Evolutionary conservation across 2,113 vertebrate species (phyloP).

Genomic region (Uropsilus gracilis): DNA sequence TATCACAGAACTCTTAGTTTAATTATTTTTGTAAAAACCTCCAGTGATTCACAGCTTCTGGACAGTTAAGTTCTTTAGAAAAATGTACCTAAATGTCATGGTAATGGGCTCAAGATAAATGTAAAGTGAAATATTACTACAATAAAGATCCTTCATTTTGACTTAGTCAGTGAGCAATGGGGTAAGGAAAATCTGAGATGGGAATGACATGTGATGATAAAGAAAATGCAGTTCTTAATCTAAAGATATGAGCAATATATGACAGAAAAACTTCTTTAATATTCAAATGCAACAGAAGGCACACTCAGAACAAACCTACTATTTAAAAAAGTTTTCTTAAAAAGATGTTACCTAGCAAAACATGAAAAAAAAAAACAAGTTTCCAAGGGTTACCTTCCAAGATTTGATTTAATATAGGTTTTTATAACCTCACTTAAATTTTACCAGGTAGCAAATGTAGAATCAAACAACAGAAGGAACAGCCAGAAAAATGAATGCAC

Average conservation of each 20-base stretch:
- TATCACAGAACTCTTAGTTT: background rate
- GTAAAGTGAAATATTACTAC: background rate
- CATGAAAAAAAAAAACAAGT: background rate
- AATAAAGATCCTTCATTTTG: background rate
- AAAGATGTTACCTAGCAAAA: background rate
- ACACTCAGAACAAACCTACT: background rate
- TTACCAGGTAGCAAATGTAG: background rate
- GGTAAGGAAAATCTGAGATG: background rate
- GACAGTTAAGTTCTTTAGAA: background rate
- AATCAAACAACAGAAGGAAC: background rate
- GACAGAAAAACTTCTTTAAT: background rate
- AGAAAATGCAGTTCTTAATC: background rate
- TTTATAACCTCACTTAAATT: background rate
- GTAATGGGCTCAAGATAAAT: background rate
- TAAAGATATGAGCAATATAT: background rate
- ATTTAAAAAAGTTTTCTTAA: background rate
- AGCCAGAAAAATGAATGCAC: background rate
- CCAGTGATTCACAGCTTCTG: background rate
- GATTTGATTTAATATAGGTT: background rate
- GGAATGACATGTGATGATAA: background rate
- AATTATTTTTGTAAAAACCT: constrained; percentile 34
- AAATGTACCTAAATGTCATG: background rate
- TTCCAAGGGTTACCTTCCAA: background rate
- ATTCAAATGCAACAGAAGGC: background rate
- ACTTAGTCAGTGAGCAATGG: background rate